Evolutionary conservation across 2,888 invertebrate genomes (phyloP).

Genomic region (Limenitis camilla): DNA sequence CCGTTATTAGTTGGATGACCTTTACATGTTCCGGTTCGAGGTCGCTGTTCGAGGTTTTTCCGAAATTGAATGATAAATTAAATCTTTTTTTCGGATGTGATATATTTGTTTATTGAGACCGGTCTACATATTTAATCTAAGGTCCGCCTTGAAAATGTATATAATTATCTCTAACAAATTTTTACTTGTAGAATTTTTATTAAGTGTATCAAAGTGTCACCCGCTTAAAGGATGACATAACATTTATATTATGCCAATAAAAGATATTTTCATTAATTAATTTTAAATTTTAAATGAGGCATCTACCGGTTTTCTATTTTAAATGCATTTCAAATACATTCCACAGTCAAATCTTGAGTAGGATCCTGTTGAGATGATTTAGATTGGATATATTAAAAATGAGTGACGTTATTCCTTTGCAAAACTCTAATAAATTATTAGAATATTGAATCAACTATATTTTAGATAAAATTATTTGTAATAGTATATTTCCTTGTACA

Average conservation of each 20-base stretch:
- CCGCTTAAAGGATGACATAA: constrained; percentile 1
- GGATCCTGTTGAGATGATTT: constrained; percentile 18
- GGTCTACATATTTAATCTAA: constrained; percentile 6
- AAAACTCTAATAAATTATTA: constrained; percentile 11
- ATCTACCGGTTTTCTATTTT: constrained; percentile 18
- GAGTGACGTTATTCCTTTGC: constrained; percentile 8
- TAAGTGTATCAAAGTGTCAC: neutral
- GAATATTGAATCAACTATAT: neutral
- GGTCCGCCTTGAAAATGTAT: constrained; percentile 3
- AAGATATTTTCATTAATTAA: constrained; percentile 14
- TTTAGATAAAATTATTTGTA: neutral
- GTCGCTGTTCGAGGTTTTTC: constrained; percentile 24
- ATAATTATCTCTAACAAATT: neutral
- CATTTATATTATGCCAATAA: constrained; percentile 13
- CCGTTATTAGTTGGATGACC: constrained; percentile 19
- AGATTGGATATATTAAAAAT: constrained; percentile 8
- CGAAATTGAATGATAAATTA: constrained; percentile 23
- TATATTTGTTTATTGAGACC: constrained; percentile 8
- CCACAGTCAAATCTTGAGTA: constrained; percentile 3
- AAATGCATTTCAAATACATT: constrained; percentile 22
- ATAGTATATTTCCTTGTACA: neutral
- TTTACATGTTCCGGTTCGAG: constrained; percentile 28
- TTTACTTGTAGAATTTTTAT: neutral
- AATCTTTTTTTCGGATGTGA: constrained; percentile 19
- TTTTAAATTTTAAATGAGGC: constrained; percentile 9